Evolutionary conservation across 2,797 vertebrate species (phyloP).

Genomic region (Lepidocolaptes lacrymiger): DNA sequence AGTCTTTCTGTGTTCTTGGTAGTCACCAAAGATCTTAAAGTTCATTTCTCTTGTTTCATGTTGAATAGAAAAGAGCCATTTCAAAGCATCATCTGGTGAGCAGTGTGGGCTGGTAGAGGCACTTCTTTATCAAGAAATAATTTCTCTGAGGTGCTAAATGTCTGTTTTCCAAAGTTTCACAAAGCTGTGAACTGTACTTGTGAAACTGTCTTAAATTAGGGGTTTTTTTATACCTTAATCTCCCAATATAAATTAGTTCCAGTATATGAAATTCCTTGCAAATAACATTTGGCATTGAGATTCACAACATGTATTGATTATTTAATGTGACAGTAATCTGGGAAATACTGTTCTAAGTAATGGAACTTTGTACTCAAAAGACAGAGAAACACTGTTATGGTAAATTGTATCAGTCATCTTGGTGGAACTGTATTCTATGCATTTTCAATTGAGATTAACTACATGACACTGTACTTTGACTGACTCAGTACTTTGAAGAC

Average conservation of each 20-base stretch:
- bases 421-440: not conserved
- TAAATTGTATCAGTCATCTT: not conserved
- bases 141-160: not conserved
- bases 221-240: not conserved
- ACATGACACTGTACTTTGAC: not conserved
- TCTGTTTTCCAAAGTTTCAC: not conserved
- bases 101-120: not conserved
- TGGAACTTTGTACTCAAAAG: not conserved
- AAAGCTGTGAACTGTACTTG: not conserved
- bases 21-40: not conserved
- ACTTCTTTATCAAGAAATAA: not conserved
- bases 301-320: not conserved
- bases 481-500: not conserved
- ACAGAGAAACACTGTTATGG: not conserved
- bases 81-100: not conserved
- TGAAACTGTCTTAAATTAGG: not conserved
- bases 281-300: not conserved
- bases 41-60: not conserved
- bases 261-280: not conserved
- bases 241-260: not conserved
- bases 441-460: not conserved
- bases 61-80: not conserved
- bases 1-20: not conserved
- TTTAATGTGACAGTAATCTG: not conserved
- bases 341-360: not conserved